These are phyloP conservation scores for Gallinago nigripennis DNA, from an alignment of 2,797 vertebrate species.

Conservation along the genomic window DNA sequence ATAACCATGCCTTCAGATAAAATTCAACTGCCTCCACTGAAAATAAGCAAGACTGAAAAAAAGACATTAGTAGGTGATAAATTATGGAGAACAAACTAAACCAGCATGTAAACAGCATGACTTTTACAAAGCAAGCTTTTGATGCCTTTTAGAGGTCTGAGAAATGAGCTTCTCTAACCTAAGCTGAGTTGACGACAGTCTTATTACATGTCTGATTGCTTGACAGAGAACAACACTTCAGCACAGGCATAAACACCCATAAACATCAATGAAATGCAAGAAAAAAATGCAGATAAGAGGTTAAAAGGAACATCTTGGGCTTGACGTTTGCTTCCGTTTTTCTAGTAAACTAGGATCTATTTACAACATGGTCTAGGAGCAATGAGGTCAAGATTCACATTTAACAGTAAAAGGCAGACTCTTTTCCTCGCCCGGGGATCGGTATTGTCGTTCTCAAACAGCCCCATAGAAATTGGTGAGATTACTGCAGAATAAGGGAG, in stretches of 20 bases:
- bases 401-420: neutral
- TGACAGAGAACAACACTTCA: conserved; percentile 40
- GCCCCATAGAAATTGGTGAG: neutral
- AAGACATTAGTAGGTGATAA: conserved; percentile 49
- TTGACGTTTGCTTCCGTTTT: neutral
- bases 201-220: conserved; percentile 17
- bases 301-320: neutral
- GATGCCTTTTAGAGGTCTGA: conserved; percentile 32
- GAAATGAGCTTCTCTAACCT: conserved; percentile 33
- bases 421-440: neutral
- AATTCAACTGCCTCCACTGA: conserved; percentile 23
- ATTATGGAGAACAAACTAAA: conserved; percentile 64
- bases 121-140: conserved; percentile 31
- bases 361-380: neutral
- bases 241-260: neutral
- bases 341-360: neutral
- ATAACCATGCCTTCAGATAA: neutral
- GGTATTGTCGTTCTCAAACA: neutral
- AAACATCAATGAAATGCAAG: conserved; percentile 6
- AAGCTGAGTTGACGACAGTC: neutral
- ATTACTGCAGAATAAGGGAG: neutral
- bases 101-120: conserved; percentile 9
- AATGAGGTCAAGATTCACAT: neutral
- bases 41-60: conserved; percentile 14
- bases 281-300: neutral